Evolutionary conservation across 2,888 invertebrate genomes (phyloP).

Genomic region (Callyntrura guangdongensis): DNA sequence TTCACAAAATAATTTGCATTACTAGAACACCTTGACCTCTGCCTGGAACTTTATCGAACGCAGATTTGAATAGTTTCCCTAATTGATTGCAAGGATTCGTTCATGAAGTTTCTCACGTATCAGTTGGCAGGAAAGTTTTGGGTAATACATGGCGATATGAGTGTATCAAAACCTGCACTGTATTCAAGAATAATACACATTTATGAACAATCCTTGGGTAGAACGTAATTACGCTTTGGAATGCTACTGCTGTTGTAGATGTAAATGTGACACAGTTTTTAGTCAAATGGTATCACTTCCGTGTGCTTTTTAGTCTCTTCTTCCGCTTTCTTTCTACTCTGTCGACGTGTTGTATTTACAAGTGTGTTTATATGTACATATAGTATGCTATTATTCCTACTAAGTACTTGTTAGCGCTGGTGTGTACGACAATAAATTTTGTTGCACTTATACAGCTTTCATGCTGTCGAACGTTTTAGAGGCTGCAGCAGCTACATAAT

Average conservation of each 20-base stretch:
- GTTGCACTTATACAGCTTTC: neutral
- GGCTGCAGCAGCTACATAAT: neutral
- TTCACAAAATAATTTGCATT: neutral
- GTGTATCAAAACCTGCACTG: too few relatives aligned
- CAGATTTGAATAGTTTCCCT: neutral
- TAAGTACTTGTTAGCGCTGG: neutral
- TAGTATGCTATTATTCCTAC: neutral
- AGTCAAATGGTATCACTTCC: slow-evolving; percentile 4
- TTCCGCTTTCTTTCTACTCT: slow-evolving; percentile 18
- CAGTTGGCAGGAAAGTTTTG: neutral
- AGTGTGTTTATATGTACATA: neutral
- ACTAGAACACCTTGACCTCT: neutral
- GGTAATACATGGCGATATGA: neutral
- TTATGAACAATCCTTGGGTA: slow-evolving; percentile 16
- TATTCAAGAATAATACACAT: neutral
- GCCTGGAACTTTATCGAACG: neutral
- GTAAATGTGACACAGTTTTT: neutral
- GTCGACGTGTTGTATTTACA: neutral
- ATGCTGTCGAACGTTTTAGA: slow-evolving; percentile 8
- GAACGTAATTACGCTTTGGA: neutral
- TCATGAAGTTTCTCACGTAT: neutral
- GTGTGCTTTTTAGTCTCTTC: slow-evolving; percentile 45
- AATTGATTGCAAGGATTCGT: neutral
- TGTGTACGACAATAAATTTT: slow-evolving; percentile 5
- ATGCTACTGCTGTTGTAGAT: neutral